A percentile compares a stretch with the other conserved stretches of the same genome.
Evolutionary conservation across 2,797 vertebrate genomes (phyloP).

Genomic region (Arctocebus calabarensis): DNA sequence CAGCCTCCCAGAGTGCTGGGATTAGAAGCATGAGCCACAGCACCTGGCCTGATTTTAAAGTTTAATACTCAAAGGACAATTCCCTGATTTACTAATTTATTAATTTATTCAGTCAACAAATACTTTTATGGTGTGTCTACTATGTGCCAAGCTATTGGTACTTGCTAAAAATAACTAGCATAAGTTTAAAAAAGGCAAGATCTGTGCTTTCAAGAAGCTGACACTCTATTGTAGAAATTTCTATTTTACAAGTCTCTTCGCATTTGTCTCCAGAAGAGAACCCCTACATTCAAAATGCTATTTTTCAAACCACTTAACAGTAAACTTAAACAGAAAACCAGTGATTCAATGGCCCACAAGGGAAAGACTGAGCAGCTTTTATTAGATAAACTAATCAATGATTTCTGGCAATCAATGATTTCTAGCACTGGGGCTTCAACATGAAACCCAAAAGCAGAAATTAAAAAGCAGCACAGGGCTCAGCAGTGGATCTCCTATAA

Average conservation of each 20-base stretch:
- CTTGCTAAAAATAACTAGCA: background rate
- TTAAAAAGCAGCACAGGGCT: background rate
- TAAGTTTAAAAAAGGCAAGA: conserved; percentile 57
- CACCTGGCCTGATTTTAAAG: conserved; percentile 24
- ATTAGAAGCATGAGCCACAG: too few relatives aligned
- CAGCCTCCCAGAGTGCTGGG: too few relatives aligned
- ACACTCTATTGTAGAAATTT: conserved; percentile 13
- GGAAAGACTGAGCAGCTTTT: conserved; percentile 48
- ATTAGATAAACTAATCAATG: conserved; percentile 51
- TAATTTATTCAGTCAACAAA: conserved; percentile 62
- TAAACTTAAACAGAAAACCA: conserved; percentile 62
- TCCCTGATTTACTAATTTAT: conserved; percentile 48
- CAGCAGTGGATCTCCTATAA: too few relatives aligned
- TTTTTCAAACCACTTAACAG: conserved; percentile 60
- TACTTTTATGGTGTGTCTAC: conserved; percentile 17
- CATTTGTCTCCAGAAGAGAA: conserved; percentile 44
- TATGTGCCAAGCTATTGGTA: background rate
- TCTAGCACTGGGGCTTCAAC: background rate
- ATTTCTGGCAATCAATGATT: conserved; percentile 39
- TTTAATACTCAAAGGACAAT: conserved; percentile 63
- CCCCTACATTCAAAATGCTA: conserved; percentile 32
- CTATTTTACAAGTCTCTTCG: conserved; percentile 16
- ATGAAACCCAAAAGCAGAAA: background rate
- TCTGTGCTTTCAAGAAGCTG: conserved; percentile 41
- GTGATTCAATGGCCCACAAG: background rate